Evolutionary conservation across 1,140 invertebrate genomes (phyloP).

Genomic region (Heterodera carotae): DNA sequence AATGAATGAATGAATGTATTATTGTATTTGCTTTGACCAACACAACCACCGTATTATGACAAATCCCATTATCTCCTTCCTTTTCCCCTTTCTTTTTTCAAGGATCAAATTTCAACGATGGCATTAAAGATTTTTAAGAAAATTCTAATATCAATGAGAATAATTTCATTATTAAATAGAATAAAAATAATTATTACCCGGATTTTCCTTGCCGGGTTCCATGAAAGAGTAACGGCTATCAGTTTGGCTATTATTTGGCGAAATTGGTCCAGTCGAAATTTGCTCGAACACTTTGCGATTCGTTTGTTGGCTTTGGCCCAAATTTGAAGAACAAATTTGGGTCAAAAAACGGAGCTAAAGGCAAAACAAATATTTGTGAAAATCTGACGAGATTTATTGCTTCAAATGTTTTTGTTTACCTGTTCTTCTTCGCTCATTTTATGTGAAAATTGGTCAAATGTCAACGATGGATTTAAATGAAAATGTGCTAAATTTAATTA

Average conservation of each 20-base stretch:
- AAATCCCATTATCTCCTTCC: neutral
- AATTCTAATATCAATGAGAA: too few species aligned
- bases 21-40: too few species aligned
- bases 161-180: too few species aligned
- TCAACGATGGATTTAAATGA: constrained; percentile 10
- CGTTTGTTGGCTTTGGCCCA: neutral
- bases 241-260: neutral
- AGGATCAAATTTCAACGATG: neutral
- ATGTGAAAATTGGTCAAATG: neutral
- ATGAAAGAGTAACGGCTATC: neutral
- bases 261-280: neutral
- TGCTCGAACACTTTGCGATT: constrained; percentile 5
- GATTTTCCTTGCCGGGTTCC: neutral
- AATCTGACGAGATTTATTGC: neutral
- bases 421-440: neutral
- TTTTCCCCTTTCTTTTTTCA: too few species aligned
- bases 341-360: constrained; percentile 6
- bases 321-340: constrained; percentile 14
- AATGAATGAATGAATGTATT: too few species aligned
- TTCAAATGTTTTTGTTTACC: neutral
- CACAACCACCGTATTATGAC: constrained; percentile 1
- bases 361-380: neutral
- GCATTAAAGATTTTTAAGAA: neutral
- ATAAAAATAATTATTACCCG: too few species aligned
- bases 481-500: constrained; percentile 18